A percentile compares a stretch with the other conserved stretches of the same genome.
These are phyloP conservation scores for Motacilla tschutschensis DNA, from an alignment of 2,113 vertebrate species.

Conservation along the genomic window DNA sequence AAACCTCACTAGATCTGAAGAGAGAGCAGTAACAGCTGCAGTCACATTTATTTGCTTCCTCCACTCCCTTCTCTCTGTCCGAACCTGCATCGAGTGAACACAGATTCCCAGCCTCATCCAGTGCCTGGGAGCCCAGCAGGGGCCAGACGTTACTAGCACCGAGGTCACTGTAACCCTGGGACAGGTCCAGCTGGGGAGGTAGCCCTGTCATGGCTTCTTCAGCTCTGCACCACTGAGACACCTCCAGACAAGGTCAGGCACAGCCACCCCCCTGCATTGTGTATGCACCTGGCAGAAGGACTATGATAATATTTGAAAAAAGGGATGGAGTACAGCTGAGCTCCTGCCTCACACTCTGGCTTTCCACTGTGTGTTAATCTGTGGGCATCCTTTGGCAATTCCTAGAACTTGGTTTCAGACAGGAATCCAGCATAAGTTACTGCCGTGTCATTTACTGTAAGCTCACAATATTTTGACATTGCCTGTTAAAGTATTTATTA, in stretches of 20 bases:
- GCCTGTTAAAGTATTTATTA: background rate
- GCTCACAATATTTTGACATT: background rate
- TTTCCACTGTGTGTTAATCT: background rate
- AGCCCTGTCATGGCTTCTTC: background rate
- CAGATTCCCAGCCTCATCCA: background rate
- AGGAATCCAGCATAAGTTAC: background rate
- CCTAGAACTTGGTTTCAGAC: background rate
- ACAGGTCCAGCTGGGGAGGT: rapidly evolving
- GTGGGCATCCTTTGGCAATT: background rate
- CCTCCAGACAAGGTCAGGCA: background rate
- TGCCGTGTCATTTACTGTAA: background rate
- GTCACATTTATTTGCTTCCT: background rate
- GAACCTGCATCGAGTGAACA: rapidly evolving
- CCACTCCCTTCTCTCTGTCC: background rate
- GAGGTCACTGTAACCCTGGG: background rate
- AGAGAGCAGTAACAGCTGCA: background rate
- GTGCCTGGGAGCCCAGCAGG: background rate
- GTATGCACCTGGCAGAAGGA: background rate
- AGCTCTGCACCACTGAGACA: rapidly evolving
- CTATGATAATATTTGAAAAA: background rate
- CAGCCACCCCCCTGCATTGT: rapidly evolving
- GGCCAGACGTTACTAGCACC: background rate
- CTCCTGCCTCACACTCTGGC: background rate
- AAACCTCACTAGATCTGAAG: background rate
- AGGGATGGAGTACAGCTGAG: background rate